Evolutionary conservation across 2,113 vertebrate species (phyloP).

Genomic region (Camelus bactrianus): DNA sequence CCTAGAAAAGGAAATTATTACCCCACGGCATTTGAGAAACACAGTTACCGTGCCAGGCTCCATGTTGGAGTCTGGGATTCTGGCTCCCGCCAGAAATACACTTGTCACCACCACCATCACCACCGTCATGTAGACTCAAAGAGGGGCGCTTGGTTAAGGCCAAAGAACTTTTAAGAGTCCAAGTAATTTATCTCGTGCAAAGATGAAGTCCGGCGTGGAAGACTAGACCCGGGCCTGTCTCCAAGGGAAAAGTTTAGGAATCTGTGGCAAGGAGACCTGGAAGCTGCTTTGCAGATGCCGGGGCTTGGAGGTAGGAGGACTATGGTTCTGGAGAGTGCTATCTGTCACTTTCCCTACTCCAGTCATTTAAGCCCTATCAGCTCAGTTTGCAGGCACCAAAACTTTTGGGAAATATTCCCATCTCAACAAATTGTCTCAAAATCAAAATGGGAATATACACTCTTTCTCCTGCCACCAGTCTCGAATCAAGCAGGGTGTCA

Average conservation of each 20-base stretch:
- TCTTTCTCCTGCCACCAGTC: neutral
- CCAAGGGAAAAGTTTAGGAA: neutral
- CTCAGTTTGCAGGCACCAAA: neutral
- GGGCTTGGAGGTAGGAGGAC: neutral
- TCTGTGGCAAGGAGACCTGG: neutral
- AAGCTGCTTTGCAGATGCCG: rapidly evolving
- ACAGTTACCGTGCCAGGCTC: neutral
- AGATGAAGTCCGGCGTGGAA: neutral
- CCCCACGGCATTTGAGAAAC: neutral
- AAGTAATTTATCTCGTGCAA: neutral
- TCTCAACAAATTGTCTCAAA: neutral
- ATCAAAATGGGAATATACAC: slow-evolving; percentile 3
- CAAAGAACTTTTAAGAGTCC: slow-evolving; percentile 57
- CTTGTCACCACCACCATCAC: neutral
- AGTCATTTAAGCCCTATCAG: rapidly evolving
- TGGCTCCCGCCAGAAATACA: slow-evolving; percentile 44
- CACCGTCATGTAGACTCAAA: neutral
- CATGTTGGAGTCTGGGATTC: neutral
- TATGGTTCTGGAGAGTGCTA: neutral
- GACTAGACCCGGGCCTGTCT: neutral
- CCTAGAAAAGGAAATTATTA: neutral
- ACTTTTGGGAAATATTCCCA: neutral
- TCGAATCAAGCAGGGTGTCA: slow-evolving; percentile 35
- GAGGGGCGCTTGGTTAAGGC: slow-evolving; percentile 34
- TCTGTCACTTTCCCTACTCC: neutral